Evolutionary conservation across 2,888 invertebrate genomes (phyloP), one percentile per base, ranked within the genome.

Genomic region (Acanthosepion esculentum): DNA sequence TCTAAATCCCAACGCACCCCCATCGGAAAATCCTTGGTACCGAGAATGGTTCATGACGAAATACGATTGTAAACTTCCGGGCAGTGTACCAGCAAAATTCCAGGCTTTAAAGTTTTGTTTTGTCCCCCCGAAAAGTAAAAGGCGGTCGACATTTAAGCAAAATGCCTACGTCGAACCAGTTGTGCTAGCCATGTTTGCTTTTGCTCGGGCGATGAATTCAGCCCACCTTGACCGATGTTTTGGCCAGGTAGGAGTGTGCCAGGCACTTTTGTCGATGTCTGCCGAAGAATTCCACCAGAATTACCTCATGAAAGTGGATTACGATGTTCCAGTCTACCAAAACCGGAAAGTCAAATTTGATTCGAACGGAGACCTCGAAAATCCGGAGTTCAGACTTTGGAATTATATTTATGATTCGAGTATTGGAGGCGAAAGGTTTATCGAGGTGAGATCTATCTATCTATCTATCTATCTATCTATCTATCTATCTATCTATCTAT

Each of bases 11-110:
- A 96, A 94, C 48, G 95, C 64, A 23, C 95, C 96, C 10, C 95
- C 96, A 0, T 92, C 94, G 6, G 96, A 96, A 20, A 96, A 97
- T 94, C 97, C 97, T 1, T 97, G 96, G 97, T 96, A 96, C 94
- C 91, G 95, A 20, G 96, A 97, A 92, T 97, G 97, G 97, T 97
- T 96, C 95, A 97, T 97, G 96, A 95, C 95, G n/a, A 95, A 92
- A 18, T 95, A 96, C 93, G 91, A 95, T 48, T 96, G 96, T 53
- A 95, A 94, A 10, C 94, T 96, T 20, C 91, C 94, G 0, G 95
- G 95, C 3, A 94, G 91, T 10, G 94, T 92, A 29, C 48, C 41
- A 23, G 1, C 53, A 12, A 55, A 64, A 6, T 94, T 94, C 26
- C n/a, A n/a, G 41, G 20, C 0, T 53, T 20, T 48, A 20, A 94